phyloP scores from a whole-genome alignment of 2,113 vertebrate species.

The Phalacrocorax aristotelis region DNA sequence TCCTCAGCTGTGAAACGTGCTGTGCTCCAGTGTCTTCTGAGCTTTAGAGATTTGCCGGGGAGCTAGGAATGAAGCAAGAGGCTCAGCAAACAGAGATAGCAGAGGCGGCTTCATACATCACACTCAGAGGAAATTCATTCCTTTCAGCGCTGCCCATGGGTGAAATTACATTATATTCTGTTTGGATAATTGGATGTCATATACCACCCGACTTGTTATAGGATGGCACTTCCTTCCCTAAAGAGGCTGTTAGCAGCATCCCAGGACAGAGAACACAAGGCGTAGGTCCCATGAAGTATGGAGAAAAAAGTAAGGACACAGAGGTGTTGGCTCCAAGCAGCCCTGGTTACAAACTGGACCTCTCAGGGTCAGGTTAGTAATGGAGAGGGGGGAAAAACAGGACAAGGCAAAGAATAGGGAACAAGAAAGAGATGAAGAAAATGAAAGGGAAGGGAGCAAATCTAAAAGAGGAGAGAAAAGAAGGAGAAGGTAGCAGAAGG shows the following conservation, averaged over 20 bases:
- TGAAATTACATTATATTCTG: slow-evolving; percentile 76
- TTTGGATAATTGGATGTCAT: slow-evolving; percentile 73
- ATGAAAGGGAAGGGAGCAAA: background rate
- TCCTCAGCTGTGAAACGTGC: slow-evolving; percentile 72
- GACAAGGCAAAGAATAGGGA: background rate
- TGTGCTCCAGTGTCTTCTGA: slow-evolving; percentile 54
- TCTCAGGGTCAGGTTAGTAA: background rate
- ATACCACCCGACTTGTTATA: slow-evolving; percentile 2
- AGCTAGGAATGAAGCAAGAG: slow-evolving; percentile 40
- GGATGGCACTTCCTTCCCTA: background rate
- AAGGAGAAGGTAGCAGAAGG: background rate
- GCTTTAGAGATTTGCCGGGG: slow-evolving; percentile 67
- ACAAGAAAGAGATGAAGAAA: background rate
- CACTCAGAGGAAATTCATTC: slow-evolving; percentile 49
- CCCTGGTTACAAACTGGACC: background rate
- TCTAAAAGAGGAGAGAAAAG: background rate
- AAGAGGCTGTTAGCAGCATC: background rate
- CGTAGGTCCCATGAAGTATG: background rate
- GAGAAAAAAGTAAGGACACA: background rate
- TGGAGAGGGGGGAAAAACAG: background rate
- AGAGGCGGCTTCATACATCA: slow-evolving; percentile 62
- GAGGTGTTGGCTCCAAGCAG: background rate
- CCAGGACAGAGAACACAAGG: background rate
- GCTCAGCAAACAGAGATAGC: slow-evolving; percentile 63
- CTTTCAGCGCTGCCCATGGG: slow-evolving; percentile 74